Evolutionary conservation across 2,113 vertebrate species (phyloP).

Genomic region (Scomber japonicus): DNA sequence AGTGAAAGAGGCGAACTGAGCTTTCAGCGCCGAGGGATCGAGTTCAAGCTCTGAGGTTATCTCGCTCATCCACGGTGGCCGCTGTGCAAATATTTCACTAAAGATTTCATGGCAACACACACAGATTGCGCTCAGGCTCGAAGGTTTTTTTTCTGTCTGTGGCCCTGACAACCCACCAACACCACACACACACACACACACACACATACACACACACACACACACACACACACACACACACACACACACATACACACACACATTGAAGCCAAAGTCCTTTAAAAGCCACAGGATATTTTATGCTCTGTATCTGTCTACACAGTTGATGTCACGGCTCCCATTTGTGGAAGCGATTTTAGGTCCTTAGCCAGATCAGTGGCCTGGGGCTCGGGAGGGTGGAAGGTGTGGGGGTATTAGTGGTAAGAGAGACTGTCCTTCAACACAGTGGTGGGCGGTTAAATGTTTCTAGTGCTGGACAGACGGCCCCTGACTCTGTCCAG

Average conservation of each 20-base stretch:
- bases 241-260: constrained; percentile 20
- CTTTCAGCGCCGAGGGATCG: constrained; percentile 31
- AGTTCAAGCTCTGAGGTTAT: constrained; percentile 72
- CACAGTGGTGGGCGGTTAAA: constrained; percentile 35
- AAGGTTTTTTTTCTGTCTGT: constrained; percentile 18
- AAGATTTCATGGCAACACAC: constrained; percentile 73
- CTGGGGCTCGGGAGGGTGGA: background rate
- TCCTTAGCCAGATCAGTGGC: constrained; percentile 46
- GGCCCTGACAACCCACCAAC: constrained; percentile 5
- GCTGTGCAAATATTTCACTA: constrained; percentile 80
- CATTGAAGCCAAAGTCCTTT: constrained; percentile 51
- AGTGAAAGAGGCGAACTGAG: background rate
- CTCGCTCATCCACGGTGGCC: constrained; percentile 67
- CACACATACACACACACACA: background rate
- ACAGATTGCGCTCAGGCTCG: constrained; percentile 27
- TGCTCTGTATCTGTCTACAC: constrained; percentile 26
- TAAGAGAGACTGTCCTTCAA: constrained; percentile 28
- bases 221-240: constrained; percentile 3
- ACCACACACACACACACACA: constrained; percentile 1
- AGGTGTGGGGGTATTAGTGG: constrained; percentile 5
- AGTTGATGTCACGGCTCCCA: constrained; percentile 36
- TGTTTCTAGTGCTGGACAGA: constrained; percentile 20
- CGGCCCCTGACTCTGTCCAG: background rate
- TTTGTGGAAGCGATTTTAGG: constrained; percentile 36
- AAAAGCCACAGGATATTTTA: constrained; percentile 45